These are phyloP conservation scores for Tupaia chinensis DNA, from an alignment of 2,113 vertebrate species.

Conservation along the genomic window DNA sequence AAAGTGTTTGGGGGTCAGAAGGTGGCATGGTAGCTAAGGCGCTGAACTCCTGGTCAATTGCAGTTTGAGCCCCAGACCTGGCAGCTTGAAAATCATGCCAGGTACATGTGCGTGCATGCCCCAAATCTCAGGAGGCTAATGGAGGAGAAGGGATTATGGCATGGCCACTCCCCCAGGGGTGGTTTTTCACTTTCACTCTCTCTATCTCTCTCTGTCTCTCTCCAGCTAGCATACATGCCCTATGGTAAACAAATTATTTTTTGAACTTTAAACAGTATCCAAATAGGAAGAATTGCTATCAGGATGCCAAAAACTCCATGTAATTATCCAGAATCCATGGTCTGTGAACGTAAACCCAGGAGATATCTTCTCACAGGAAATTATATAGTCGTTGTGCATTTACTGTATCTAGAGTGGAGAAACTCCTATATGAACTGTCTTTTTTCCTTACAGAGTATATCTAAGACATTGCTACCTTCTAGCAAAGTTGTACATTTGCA, in stretches of 20 bases:
- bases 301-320: neutral
- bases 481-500: neutral
- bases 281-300: neutral
- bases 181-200: no score
- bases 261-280: neutral
- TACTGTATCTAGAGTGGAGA: neutral
- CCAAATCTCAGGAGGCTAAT: no score
- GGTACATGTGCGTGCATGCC: no score
- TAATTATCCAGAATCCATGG: neutral
- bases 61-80: no score
- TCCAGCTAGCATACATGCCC: no score
- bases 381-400: neutral
- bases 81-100: no score
- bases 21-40: no score
- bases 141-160: no score
- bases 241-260: neutral
- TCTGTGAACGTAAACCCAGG: neutral
- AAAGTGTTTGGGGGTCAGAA: neutral
- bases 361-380: neutral
- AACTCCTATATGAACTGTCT: neutral
- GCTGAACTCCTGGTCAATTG: no score
- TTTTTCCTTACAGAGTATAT: neutral
- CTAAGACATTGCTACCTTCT: neutral
- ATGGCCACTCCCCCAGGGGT: no score
- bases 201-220: no score